Conservation (phyloP, 2,888 invertebrate species). For the Drosophila flavopinicola region DNA sequence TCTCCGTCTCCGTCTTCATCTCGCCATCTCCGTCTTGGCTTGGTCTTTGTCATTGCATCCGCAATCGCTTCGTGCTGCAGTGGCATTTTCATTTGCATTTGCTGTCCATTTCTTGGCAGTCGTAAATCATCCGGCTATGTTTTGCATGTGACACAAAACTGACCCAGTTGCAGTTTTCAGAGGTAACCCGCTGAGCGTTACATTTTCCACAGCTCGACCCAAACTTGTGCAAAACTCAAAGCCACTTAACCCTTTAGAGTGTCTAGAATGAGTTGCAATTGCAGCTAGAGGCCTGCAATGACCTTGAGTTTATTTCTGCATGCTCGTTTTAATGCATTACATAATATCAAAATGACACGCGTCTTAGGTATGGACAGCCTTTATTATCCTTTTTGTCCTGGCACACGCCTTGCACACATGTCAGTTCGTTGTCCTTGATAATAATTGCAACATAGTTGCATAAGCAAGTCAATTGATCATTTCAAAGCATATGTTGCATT, state of each 20-base stretch:
- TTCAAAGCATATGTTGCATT: background rate
- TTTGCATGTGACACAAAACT: slow-evolving; percentile 65
- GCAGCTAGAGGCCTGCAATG: slow-evolving; percentile 5
- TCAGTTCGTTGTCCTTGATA: slow-evolving; percentile 15
- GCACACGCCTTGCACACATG: slow-evolving; percentile 41
- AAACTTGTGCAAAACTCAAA: slow-evolving; percentile 41
- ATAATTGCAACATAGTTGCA: background rate
- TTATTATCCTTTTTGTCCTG: slow-evolving; percentile 23
- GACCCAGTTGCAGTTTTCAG: slow-evolving; percentile 41
- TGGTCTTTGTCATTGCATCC: slow-evolving; percentile 37
- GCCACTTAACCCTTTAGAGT: slow-evolving; percentile 37
- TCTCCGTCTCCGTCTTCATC: background rate
- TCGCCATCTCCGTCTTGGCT: slow-evolving; percentile 4
- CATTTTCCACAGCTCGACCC: slow-evolving; percentile 23
- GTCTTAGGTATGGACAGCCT: slow-evolving; percentile 2
- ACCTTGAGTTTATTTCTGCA: slow-evolving; percentile 27
- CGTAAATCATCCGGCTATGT: slow-evolving; percentile 65
- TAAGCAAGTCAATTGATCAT: slow-evolving; percentile 1
- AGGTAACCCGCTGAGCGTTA: slow-evolving; percentile 43
- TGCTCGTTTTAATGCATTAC: slow-evolving; percentile 14
- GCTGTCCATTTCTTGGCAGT: slow-evolving; percentile 44
- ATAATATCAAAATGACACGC: slow-evolving; percentile 46
- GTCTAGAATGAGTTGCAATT: background rate
- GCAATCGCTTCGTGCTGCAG: slow-evolving; percentile 42
- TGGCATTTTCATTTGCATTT: slow-evolving; percentile 21